These are phyloP conservation scores for Gibbula magus DNA, from an alignment of 2,888 invertebrate genomes.

Conservation along the genomic window DNA sequence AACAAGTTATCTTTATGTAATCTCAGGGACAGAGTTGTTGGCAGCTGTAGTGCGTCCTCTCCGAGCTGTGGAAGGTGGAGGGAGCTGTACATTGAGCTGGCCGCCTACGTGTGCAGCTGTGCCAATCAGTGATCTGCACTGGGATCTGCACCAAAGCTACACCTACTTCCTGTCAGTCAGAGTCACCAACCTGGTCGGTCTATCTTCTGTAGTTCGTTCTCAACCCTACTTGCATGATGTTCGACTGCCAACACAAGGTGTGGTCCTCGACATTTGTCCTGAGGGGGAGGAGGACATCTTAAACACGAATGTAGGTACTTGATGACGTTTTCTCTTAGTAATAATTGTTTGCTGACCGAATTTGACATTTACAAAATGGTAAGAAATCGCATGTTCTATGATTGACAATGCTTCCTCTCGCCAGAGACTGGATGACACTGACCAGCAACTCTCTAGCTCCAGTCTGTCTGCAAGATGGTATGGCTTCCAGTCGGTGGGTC, in stretches of 20 bases:
- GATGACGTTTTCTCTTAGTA: neutral
- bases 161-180: conserved; percentile 35
- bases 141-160: conserved; percentile 34
- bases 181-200: conserved; percentile 35
- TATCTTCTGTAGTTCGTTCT: conserved; percentile 15
- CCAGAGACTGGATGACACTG: conserved; percentile 47
- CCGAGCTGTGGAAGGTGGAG: neutral
- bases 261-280: conserved; percentile 34
- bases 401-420: neutral
- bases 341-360: neutral
- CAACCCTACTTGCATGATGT: too few species aligned
- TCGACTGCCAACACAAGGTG: conserved; percentile 28
- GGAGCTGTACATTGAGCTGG: neutral
- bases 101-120: conserved; percentile 36
- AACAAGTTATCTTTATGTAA: neutral
- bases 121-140: conserved; percentile 12
- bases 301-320: neutral
- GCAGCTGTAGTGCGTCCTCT: neutral
- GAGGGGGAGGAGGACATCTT: too few species aligned
- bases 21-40: neutral
- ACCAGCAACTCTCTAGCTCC: conserved; percentile 37
- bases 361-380: too few species aligned
- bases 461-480: conserved; percentile 44
- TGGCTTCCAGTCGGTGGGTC: conserved; percentile 50
- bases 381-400: too few species aligned